Percentiles rank a stretch among this genome's conserved stretches.
Evolutionary conservation across 2,797 vertebrate species (phyloP).

Genomic region (Eospalax fontanierii): DNA sequence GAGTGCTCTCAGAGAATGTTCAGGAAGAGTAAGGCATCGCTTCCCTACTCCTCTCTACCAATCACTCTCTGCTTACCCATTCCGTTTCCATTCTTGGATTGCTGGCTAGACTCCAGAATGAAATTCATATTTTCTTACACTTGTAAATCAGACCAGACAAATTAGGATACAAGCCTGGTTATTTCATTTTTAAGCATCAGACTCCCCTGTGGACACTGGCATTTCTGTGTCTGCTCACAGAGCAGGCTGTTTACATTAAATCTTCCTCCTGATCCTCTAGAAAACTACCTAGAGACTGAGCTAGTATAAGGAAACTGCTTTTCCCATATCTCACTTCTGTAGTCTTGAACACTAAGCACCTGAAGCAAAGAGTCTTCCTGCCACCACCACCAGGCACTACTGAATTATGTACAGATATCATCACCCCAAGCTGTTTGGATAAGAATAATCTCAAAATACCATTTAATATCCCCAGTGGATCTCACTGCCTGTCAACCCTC

Average conservation of each 20-base stretch:
- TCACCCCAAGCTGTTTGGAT: slow-evolving; percentile 51
- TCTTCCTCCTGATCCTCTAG: slow-evolving; percentile 69
- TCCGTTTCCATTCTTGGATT: not conserved
- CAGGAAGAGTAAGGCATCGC: not conserved
- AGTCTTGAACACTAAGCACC: slow-evolving; percentile 47
- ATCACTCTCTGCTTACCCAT: not conserved
- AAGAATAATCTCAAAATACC: slow-evolving; percentile 77
- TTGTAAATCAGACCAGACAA: slow-evolving; percentile 32
- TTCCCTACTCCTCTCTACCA: not conserved
- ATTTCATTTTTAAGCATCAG: slow-evolving; percentile 37
- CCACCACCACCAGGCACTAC: slow-evolving; percentile 51
- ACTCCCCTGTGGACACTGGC: not conserved
- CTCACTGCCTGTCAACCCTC: not conserved
- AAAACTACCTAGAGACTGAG: slow-evolving; percentile 58
- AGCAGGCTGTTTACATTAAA: slow-evolving; percentile 68
- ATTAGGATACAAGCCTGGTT: not conserved
- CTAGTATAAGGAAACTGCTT: slow-evolving; percentile 37
- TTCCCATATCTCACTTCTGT: slow-evolving; percentile 51
- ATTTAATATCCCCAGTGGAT: slow-evolving; percentile 12
- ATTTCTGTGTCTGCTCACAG: slow-evolving; percentile 75
- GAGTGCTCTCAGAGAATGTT: not conserved
- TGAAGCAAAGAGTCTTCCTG: slow-evolving; percentile 59
- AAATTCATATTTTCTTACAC: slow-evolving; percentile 6
- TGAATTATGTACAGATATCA: slow-evolving; percentile 67
- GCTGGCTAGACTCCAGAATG: not conserved